Percentiles rank a stretch among this genome's conserved stretches.
These are phyloP conservation scores for Mechanitis mazaeus DNA, from an alignment of 2,888 invertebrate genomes.

Conservation along the genomic window DNA sequence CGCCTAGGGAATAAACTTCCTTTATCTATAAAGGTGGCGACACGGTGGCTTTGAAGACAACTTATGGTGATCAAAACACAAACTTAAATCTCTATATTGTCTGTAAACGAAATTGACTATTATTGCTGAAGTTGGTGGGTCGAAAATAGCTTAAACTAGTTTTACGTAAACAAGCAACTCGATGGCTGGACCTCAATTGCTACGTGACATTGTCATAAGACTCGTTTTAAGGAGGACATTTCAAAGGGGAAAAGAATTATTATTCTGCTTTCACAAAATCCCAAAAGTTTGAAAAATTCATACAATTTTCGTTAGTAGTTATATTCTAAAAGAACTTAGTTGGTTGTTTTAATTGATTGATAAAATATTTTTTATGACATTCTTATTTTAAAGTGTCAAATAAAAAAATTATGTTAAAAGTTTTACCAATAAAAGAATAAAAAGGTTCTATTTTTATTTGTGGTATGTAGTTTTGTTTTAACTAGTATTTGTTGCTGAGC, in stretches of 20 bases:
- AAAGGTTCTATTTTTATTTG: too few species aligned
- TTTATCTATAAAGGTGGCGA: constrained; percentile 24
- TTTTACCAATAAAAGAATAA: too few species aligned
- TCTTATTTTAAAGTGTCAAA: too few species aligned
- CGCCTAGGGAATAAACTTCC: constrained; percentile 26
- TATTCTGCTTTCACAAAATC: too few species aligned
- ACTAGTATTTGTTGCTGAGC: too few species aligned
- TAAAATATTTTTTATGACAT: too few species aligned
- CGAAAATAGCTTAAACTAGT: constrained; percentile 13
- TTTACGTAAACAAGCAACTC: constrained; percentile 17
- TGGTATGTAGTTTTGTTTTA: too few species aligned
- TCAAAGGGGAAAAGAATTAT: neutral
- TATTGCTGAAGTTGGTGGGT: constrained; percentile 7
- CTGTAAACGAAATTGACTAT: constrained; percentile 16
- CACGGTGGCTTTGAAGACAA: constrained; percentile 20
- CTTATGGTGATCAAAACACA: constrained; percentile 19
- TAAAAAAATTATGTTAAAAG: too few species aligned
- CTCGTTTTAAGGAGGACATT: constrained; percentile 2
- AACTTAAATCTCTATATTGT: constrained; percentile 10
- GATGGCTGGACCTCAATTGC: neutral
- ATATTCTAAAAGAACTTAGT: too few species aligned
- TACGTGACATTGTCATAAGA: constrained; percentile 18
- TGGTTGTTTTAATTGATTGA: too few species aligned
- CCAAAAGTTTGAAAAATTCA: too few species aligned
- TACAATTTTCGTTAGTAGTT: too few species aligned